Evolutionary conservation across 2,113 vertebrate species (phyloP), one percentile per base, ranked within the genome.

Genomic region (Paraplagusia blochii): DNA sequence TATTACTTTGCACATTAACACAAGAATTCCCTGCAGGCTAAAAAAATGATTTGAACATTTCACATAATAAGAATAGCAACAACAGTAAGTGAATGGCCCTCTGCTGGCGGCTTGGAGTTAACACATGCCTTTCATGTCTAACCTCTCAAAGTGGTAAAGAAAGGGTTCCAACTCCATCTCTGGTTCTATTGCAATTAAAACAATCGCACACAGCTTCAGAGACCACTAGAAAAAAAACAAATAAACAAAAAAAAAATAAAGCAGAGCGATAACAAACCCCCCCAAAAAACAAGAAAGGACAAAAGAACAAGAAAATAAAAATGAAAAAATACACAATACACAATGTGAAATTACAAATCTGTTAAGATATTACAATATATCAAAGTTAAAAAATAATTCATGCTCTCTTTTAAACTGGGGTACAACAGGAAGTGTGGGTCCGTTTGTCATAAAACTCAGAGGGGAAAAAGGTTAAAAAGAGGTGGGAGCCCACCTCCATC

Each of bases 1-100:
- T 93, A 93, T 94, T 93, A 90, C 92, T 90, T 93, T 93, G 93
- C 93, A 96, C 93, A 92, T 92, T 85, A 95, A 97, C 95, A 96
- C 93, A 96, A 91, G 81, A 87, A 89, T 93, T 92, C 95, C 97
- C 96, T 96, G 95, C 97, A 96, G 93, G 93, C 93, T 93, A 93
- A 93, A 93, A 83, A 83, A 90, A 59, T 17, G 22, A 72, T 64
- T 77, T 85, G 50, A 77, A 79, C 81, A 87, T 77, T 81, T 91
- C 80, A 94, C 90, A 90, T 88, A 90, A 90, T 88, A 90, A 90
- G 22, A 29, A 29, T 88, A 91, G 90, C 91, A 94, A 87, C 84
- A 83, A 85, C 83, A 90, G 81, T 77, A 52, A 91, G 84, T 92
- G 78, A 87, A 80, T 77, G 79, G 82, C 88, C 91, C 55, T 82